Evolutionary conservation across 1,140 invertebrate genomes (phyloP).

Genomic region (Dendrolimus punctatus): DNA sequence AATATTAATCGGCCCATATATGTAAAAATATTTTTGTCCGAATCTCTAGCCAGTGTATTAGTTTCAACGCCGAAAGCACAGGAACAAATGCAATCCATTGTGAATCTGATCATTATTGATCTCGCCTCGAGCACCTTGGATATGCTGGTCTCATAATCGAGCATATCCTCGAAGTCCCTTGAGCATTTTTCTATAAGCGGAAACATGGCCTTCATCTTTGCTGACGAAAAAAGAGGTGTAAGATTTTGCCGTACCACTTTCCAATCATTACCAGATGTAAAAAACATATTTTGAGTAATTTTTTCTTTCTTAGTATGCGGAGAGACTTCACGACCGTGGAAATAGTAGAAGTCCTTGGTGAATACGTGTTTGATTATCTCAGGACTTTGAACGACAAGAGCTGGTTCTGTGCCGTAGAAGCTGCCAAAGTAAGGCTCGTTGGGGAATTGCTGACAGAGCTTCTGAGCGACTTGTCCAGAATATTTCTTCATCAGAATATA

Average conservation of each 20-base stretch:
- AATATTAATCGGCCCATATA: constrained; percentile 47
- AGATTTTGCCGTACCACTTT: constrained; percentile 70
- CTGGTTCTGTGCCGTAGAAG: constrained; percentile 14
- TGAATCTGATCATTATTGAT: constrained; percentile 54
- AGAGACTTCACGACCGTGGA: constrained; percentile 9
- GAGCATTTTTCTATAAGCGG: constrained; percentile 49
- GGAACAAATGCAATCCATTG: constrained; percentile 71
- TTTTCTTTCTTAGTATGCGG: constrained; percentile 6
- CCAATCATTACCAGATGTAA: constrained; percentile 61
- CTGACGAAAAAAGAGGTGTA: constrained; percentile 73
- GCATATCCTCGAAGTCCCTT: constrained; percentile 34
- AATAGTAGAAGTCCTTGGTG: constrained; percentile 18
- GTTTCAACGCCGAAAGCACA: constrained; percentile 72
- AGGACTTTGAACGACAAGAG: constrained; percentile 6
- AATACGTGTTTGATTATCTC: constrained; percentile 13
- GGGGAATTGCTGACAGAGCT: constrained; percentile 8
- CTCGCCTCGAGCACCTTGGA: constrained; percentile 37
- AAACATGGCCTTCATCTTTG: constrained; percentile 74
- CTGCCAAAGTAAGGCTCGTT: constrained; percentile 9
- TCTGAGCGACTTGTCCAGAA: constrained; percentile 1
- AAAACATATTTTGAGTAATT: constrained; percentile 17
- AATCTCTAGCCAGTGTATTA: constrained; percentile 58
- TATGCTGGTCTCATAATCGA: constrained; percentile 19
- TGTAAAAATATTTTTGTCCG: constrained; percentile 56
- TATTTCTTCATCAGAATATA: constrained; percentile 20